These are phyloP conservation scores for Polydrusus tereticollis DNA, from an alignment of 2,888 invertebrate species.

Conservation along the genomic window DNA sequence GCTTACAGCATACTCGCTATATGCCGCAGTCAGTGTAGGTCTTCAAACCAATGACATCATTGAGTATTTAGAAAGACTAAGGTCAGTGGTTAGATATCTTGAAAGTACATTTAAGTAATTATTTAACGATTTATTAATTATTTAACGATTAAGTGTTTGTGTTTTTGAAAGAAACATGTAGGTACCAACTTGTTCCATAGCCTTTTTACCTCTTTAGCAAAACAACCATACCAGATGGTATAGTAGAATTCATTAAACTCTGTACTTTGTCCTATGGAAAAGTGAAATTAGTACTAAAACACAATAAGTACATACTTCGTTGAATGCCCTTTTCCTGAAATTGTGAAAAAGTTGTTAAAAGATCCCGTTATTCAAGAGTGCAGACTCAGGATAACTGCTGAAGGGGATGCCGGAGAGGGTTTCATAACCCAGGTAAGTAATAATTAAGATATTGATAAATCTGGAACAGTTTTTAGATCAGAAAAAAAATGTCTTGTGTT, in stretches of 20 bases:
- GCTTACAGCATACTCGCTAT: conserved; percentile 97
- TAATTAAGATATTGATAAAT: conserved; percentile 50
- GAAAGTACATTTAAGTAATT: neutral
- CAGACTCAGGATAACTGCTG: conserved; percentile 78
- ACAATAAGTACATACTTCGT: conserved; percentile 97
- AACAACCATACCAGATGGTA: conserved; percentile 93
- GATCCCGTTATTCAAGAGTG: conserved; percentile 96
- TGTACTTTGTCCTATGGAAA: conserved; percentile 99
- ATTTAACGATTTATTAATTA: no score
- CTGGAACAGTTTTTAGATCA: neutral
- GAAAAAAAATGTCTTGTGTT: neutral
- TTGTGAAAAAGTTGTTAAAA: conserved; percentile 95
- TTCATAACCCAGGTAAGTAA: conserved; percentile 72
- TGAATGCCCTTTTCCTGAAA: conserved; percentile 94
- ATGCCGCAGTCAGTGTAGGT: conserved; percentile 99
- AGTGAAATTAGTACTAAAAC: conserved; percentile 97
- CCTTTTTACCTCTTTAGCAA: conserved; percentile 75
- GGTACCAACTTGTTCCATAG: neutral
- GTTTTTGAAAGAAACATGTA: neutral
- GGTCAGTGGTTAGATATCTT: conserved; percentile 21
- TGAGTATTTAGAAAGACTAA: conserved; percentile 88
- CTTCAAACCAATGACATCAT: conserved; percentile 97
- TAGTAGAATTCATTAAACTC: conserved; percentile 93
- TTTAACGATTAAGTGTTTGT: neutral
- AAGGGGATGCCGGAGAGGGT: conserved; percentile 69